Conservation (phyloP, 2,888 invertebrate species). For the Chamaedrilus cognettii region DNA sequence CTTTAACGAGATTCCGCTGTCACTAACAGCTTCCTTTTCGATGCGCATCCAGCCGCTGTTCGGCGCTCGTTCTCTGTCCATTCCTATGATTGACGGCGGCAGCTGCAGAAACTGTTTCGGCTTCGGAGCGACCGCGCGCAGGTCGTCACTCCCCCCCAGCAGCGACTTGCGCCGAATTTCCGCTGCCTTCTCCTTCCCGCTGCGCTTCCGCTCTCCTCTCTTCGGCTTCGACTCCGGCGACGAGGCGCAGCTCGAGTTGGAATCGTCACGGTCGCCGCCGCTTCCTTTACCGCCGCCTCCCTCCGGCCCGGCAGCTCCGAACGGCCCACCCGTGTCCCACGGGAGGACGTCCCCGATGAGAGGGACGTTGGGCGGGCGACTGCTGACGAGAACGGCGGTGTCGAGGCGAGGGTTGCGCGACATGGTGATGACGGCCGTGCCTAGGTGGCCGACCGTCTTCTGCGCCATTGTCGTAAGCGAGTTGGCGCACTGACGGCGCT, state of each 20-base stretch:
- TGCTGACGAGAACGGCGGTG: background rate
- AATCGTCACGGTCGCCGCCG: background rate
- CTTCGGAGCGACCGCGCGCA: background rate
- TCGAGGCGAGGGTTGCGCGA: background rate
- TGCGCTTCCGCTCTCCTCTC: background rate
- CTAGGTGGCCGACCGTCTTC: constrained; percentile 22
- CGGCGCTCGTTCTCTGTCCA: too few relatives aligned
- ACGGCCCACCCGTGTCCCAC: background rate
- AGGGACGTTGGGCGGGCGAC: background rate
- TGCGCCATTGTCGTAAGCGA: constrained; percentile 21
- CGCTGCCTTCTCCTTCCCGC: too few relatives aligned
- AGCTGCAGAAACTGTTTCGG: constrained; percentile 2
- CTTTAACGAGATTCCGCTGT: background rate
- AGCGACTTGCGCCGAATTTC: background rate
- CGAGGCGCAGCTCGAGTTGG: background rate
- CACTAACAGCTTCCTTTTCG: background rate
- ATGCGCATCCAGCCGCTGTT: too few relatives aligned
- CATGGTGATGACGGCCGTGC: constrained; percentile 17
- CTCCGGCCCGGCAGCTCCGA: background rate
- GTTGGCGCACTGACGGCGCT: constrained; percentile 13
- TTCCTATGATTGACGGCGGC: background rate
- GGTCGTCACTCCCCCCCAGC: background rate
- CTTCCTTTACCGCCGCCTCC: background rate
- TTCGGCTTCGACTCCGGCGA: background rate
- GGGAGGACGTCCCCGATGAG: background rate